A percentile compares a stretch with the other conserved stretches of the same genome.
phyloP scores from a whole-genome alignment of 2,113 vertebrate species.

The Triplophysa dalaica region DNA sequence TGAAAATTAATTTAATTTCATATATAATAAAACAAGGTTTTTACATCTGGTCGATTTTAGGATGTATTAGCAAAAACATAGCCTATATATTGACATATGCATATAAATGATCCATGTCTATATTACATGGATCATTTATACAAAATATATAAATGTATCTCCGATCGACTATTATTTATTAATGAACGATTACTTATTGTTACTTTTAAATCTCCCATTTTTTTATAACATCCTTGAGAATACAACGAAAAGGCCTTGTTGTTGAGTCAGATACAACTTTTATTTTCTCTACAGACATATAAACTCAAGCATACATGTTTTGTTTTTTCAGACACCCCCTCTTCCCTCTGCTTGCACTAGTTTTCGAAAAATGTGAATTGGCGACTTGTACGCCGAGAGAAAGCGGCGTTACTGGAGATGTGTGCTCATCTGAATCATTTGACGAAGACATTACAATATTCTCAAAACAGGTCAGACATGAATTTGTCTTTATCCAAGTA shows the following conservation, averaged over 20 bases:
- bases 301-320: slow-evolving; percentile 65
- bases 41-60: too few species aligned
- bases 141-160: too few species aligned
- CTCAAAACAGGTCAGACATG: slow-evolving; percentile 88
- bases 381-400: slow-evolving; percentile 92
- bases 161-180: too few species aligned
- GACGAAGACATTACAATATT: slow-evolving; percentile 96
- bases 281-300: not conserved
- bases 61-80: too few species aligned
- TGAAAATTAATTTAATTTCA: too few species aligned
- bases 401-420: slow-evolving; percentile 88
- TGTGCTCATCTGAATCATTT: slow-evolving; percentile 95
- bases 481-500: not conserved
- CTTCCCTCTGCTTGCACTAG: slow-evolving; percentile 95
- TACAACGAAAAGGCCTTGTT: not conserved
- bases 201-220: not conserved
- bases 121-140: too few species aligned
- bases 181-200: too few species aligned
- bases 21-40: too few species aligned
- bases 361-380: slow-evolving; percentile 98
- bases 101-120: too few species aligned
- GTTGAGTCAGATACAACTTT: not conserved
- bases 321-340: slow-evolving; percentile 89
- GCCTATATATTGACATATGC: too few species aligned
- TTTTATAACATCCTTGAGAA: not conserved